Evolutionary conservation across 2,797 vertebrate species (phyloP), one percentile per base, ranked within the genome.

Genomic region (Rachycentron canadum): DNA sequence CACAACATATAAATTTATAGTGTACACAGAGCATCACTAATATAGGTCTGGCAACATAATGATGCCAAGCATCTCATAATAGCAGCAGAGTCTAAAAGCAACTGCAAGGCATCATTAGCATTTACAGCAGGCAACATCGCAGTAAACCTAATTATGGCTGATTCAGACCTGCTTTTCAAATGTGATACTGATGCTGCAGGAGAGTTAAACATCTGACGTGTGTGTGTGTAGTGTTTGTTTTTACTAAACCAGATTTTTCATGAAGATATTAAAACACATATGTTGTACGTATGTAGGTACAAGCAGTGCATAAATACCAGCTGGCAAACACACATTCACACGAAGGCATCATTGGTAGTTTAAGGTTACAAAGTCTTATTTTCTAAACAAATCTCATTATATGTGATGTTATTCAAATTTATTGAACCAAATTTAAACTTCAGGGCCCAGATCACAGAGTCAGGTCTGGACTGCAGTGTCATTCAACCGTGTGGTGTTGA

Each of bases 401-500:
- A 40, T 14, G 6, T 13, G 0, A 57, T 17, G 21, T 38, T 6
- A 19, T 21, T 3, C 43, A 21, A n/a, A n/a, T 49, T 49, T 23
- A 11, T 21, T 23, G 3, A 23, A 49, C n/a, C 65, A 45, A 21
- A 41, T 34, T 72, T 38, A 55, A 40, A 23, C 14, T 26, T 38
- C 13, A 30, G 19, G 2, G 68, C 11, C 1, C 1, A 3, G 6
- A 25, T n/a, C 10, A 7, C 66, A 21, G 38, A 55, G 49, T 83
- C 62, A 23, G 43, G 16, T 28, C 36, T 32, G 49, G 56, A 64
- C 76, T 77, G 43, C 76, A 49, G 60, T 53, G 75, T 81, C 81
- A 82, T 65, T 90, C 82, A 88, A 75, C 87, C 85, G 32, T 80
- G 78, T 26, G 12, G 25, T 92, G 90, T 89, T 90, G 82, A 90